phyloP scores from a whole-genome alignment of 2,888 invertebrate genomes.

The Alcis repandata region DNA sequence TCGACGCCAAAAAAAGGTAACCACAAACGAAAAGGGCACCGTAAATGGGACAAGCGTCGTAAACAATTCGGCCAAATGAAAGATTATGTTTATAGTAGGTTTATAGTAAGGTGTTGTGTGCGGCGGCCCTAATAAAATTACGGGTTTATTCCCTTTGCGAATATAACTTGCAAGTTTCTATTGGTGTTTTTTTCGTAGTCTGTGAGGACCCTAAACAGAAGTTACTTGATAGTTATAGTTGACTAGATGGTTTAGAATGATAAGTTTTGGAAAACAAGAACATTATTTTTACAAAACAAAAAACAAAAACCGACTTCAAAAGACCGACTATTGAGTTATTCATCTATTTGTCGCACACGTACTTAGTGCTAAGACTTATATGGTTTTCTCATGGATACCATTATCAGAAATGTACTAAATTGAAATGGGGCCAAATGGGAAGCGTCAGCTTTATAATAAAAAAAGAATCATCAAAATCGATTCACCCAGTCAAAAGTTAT shows the following conservation, averaged over 20 bases:
- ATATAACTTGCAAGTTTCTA: slow-evolving; percentile 71
- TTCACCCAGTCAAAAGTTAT: too few relatives aligned
- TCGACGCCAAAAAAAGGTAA: slow-evolving; percentile 37
- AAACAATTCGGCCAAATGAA: slow-evolving; percentile 82
- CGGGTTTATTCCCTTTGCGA: slow-evolving; percentile 68
- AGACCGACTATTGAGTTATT: too few relatives aligned
- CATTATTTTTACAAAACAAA: too few relatives aligned
- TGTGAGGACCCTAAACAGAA: slow-evolving; percentile 21
- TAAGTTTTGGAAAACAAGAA: neutral
- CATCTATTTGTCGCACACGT: too few relatives aligned
- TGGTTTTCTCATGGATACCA: too few relatives aligned
- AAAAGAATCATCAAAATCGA: too few relatives aligned
- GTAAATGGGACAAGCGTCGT: slow-evolving; percentile 59
- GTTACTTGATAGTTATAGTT: slow-evolving; percentile 18
- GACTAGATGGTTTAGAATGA: neutral
- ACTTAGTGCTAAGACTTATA: too few relatives aligned
- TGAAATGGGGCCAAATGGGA: too few relatives aligned
- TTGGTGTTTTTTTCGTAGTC: slow-evolving; percentile 37
- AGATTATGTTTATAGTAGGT: slow-evolving; percentile 86
- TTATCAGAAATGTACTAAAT: too few relatives aligned
- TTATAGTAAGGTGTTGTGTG: slow-evolving; percentile 81
- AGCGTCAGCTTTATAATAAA: too few relatives aligned
- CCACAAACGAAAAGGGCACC: slow-evolving; percentile 56
- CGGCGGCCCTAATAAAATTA: slow-evolving; percentile 73
- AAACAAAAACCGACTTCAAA: too few relatives aligned